phyloP scores from a whole-genome alignment of 2,113 vertebrate species.

The Carassius carassius region DNA sequence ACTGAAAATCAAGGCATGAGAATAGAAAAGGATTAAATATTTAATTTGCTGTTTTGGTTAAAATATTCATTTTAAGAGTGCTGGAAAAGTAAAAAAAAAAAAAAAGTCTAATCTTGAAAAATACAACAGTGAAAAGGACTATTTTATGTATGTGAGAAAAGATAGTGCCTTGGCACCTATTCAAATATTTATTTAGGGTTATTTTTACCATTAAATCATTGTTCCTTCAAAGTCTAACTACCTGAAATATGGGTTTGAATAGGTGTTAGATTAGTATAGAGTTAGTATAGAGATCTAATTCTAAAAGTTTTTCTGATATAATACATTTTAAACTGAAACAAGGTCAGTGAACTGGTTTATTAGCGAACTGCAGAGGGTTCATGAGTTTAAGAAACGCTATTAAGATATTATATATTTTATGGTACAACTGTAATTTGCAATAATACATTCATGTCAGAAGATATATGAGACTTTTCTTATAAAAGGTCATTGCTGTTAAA shows the following conservation, averaged over 20 bases:
- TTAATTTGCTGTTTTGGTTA: slow-evolving; percentile 10
- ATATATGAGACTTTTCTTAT: no score
- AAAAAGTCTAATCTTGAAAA: not conserved
- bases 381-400: no score
- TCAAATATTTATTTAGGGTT: not conserved
- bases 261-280: not conserved
- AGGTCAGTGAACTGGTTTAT: not conserved
- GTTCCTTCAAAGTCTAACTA: not conserved
- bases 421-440: no score
- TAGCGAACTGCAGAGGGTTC: no score
- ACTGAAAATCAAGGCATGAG: slow-evolving; percentile 1
- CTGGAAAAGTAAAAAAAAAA: not conserved
- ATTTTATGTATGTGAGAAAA: not conserved
- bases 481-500: no score
- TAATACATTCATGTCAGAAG: no score
- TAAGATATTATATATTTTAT: no score
- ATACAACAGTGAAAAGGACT: not conserved
- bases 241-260: not conserved
- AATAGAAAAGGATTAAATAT: slow-evolving; percentile 19
- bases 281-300: not conserved
- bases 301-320: not conserved
- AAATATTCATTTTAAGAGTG: slow-evolving; percentile 13
- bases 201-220: not conserved
- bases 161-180: not conserved
- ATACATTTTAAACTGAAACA: not conserved